Base-by-base conservation (phyloP, 2,113 vertebrate genomes). In the Elaphurus davidianus region DNA sequence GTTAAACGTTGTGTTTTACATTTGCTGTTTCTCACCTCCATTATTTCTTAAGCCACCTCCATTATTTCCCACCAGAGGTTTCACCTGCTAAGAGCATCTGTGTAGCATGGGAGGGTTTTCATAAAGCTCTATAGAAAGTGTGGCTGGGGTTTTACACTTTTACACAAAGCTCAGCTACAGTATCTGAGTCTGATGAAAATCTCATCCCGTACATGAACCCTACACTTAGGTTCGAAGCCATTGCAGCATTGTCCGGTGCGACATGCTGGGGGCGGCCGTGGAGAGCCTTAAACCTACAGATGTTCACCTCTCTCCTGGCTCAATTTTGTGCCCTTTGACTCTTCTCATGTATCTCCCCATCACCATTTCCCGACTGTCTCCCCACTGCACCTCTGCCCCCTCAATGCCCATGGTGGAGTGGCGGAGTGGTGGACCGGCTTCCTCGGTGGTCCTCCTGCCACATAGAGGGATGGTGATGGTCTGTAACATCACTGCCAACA, bases 391-490 rank as follows among this genome's bases (percentile, higher is more conserved):
- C 36, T 79, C 30, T 55, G 28, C 16, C 36, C 25, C 6, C 27
- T 47, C 25, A 4, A 30, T 30, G 25, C 23, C 30, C 3, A 7
- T 1, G 64, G 64, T 0, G 1, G 95, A 17, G 36, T 0, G 0
- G n/a, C 0, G 7, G 62, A 13, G 3, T 50, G 6, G 5, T 6
- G 45, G 21, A 7, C 23, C 3, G 9, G 30, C 82, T 64, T 28
- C 5, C 7, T 23, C 17, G 1, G 5, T 0, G 45, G 2, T 7
- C n/a, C 45, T 16, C 15, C 0, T 2, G 5, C 0, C 1, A 1
- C 43, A 30, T 4, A 3, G 23, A 71, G 12, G 14, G 25, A 5
- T 7, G 16, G 9, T 33, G 11, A 3, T 1, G 0, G 2, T 17
- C 59, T 52, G 1, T 25, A 16, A 52, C 25, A 43, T 74, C 50